These are phyloP conservation scores for Tipula vernalis DNA, from an alignment of 2,888 invertebrate genomes.

Conservation along the genomic window DNA sequence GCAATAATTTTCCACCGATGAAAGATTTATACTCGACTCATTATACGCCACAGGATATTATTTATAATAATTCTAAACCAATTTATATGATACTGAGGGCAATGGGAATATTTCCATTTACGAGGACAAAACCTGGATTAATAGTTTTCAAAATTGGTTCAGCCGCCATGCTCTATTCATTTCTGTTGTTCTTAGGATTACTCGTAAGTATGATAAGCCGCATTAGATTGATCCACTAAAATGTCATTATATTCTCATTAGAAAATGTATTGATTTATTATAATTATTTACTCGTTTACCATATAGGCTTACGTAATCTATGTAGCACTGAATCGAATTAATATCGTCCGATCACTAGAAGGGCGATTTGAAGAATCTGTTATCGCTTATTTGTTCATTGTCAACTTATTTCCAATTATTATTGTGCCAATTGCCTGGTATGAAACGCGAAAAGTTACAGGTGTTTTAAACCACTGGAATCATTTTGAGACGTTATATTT, in stretches of 20 bases:
- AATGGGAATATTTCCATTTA: conserved; percentile 51
- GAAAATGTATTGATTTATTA: not conserved
- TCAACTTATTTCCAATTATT: conserved; percentile 53
- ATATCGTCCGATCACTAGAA: conserved; percentile 45
- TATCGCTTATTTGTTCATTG: conserved; percentile 60
- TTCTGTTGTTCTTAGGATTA: conserved; percentile 38
- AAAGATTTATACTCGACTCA: not conserved
- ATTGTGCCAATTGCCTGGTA: conserved; percentile 53
- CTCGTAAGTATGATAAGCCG: conserved; percentile 23
- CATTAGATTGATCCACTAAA: not conserved
- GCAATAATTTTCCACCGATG: not conserved
- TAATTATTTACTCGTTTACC: not conserved
- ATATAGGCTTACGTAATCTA: conserved; percentile 42
- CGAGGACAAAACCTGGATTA: conserved; percentile 37
- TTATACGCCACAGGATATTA: conserved; percentile 26
- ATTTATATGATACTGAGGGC: conserved; percentile 37
- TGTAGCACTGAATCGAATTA: conserved; percentile 47
- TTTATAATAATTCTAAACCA: conserved; percentile 37
- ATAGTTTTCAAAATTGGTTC: conserved; percentile 40
- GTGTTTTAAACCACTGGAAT: conserved; percentile 49
- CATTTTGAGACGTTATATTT: conserved; percentile 54
- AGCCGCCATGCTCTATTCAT: conserved; percentile 45
- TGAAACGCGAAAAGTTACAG: conserved; percentile 50
- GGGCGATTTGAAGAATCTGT: conserved; percentile 64
- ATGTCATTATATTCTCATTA: not conserved